Evolutionary conservation across 2,888 invertebrate genomes (phyloP).

Genomic region (Malthinus seriepunctatus): DNA sequence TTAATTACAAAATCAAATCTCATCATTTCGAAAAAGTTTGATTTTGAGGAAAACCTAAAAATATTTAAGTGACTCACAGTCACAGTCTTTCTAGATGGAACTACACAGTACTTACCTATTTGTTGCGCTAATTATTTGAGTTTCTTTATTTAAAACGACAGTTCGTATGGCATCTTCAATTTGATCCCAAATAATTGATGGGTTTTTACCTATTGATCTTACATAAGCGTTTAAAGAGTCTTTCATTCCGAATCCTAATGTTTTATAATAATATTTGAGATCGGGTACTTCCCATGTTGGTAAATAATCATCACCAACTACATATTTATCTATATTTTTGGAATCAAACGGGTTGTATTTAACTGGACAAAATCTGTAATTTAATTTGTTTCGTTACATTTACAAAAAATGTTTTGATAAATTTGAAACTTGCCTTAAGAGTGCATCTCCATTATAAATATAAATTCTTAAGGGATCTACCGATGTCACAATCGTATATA

Average conservation of each 20-base stretch:
- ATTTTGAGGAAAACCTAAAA: constrained; percentile 55
- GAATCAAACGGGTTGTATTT: constrained; percentile 91
- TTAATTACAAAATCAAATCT: constrained; percentile 93
- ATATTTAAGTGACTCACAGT: too few relatives aligned
- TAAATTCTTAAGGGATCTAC: constrained; percentile 88
- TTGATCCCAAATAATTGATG: constrained; percentile 76
- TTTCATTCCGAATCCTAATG: constrained; percentile 81
- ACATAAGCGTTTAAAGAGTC: constrained; percentile 82
- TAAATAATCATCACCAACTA: constrained; percentile 91
- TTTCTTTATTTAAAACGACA: constrained; percentile 72
- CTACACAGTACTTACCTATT: constrained; percentile 42
- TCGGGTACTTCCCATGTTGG: constrained; percentile 93
- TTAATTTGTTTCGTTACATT: constrained; percentile 8
- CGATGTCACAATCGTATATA: constrained; percentile 90
- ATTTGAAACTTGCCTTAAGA: constrained; percentile 70
- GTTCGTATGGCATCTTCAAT: constrained; percentile 77
- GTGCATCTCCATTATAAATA: constrained; percentile 84
- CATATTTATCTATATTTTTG: constrained; percentile 81
- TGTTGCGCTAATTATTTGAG: constrained; percentile 65
- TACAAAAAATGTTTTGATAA: too few relatives aligned
- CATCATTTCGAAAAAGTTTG: constrained; percentile 92
- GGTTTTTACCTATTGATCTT: constrained; percentile 68
- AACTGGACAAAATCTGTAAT: constrained; percentile 79
- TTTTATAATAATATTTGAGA: constrained; percentile 69
- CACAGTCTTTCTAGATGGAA: background rate